phyloP scores from a whole-genome alignment of 2,797 vertebrate genomes.

The Mionectes olivaceus region DNA sequence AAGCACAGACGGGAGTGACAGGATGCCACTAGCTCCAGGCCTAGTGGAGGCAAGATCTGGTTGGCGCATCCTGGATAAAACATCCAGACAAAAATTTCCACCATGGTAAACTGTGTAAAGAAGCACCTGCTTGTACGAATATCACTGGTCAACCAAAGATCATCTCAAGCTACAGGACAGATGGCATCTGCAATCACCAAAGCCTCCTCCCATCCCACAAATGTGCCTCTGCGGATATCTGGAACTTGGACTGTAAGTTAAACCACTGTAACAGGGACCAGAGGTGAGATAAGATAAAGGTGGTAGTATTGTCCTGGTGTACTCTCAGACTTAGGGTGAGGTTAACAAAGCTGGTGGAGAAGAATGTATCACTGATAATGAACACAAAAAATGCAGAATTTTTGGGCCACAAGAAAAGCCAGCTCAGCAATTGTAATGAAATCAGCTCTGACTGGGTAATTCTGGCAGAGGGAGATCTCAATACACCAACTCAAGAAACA shows the following conservation, averaged over 20 bases:
- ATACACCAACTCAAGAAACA: not conserved
- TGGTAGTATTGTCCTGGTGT: not conserved
- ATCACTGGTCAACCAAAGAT: not conserved
- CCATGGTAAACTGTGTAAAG: not conserved
- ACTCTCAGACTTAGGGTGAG: not conserved
- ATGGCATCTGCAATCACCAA: not conserved
- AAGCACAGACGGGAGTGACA: not conserved
- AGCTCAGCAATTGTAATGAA: not conserved
- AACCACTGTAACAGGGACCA: not conserved
- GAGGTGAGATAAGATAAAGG: not conserved
- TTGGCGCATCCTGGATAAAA: not conserved
- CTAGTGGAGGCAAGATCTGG: not conserved
- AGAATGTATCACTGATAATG: not conserved
- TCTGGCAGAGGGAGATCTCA: not conserved
- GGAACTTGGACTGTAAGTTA: not conserved
- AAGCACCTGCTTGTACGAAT: not conserved
- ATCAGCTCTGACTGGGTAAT: not conserved
- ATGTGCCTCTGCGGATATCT: not conserved
- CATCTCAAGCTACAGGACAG: not conserved
- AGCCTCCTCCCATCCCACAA: not conserved
- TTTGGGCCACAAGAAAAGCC: not conserved
- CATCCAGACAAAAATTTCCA: not conserved
- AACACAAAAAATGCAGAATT: not conserved
- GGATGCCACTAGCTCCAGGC: not conserved
- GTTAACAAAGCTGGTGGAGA: not conserved